phyloP scores from a whole-genome alignment of 1,140 invertebrate genomes.

The Brachionus asplanchnoidis region DNA sequence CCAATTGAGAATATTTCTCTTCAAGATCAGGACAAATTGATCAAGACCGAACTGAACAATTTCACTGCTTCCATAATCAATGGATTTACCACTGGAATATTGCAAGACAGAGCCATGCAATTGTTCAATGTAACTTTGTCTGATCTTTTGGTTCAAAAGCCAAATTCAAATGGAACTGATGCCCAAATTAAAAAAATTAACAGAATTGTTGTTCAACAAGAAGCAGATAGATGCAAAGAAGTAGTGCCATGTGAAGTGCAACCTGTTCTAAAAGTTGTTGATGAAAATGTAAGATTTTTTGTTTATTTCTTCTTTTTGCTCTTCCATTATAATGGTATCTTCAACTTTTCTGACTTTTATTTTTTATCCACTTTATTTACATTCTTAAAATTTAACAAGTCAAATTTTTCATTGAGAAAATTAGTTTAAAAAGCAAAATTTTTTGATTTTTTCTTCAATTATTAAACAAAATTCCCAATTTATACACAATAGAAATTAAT shows the following conservation, averaged over 20 bases:
- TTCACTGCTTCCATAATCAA: conserved; percentile 2
- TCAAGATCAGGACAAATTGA: background rate
- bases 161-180: conserved; percentile 29
- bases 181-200: background rate
- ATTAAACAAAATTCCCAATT: no score
- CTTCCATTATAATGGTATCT: no score
- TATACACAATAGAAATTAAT: no score
- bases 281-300: background rate
- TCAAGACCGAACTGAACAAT: background rate
- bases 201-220: background rate
- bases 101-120: background rate
- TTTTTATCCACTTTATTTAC: no score
- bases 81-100: background rate
- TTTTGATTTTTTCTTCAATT: no score
- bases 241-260: background rate
- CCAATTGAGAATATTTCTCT: background rate
- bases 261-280: conserved; percentile 12
- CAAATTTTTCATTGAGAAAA: no score
- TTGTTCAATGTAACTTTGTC: background rate
- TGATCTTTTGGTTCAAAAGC: conserved; percentile 1
- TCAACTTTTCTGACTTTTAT: no score
- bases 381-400: no score
- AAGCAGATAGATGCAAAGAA: conserved; percentile 2
- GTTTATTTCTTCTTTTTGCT: background rate
- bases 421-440: no score